Evolutionary conservation across 92 coral and sea anemone species (phyloP).

Genomic region (Anthopleura xanthogrammica): DNA sequence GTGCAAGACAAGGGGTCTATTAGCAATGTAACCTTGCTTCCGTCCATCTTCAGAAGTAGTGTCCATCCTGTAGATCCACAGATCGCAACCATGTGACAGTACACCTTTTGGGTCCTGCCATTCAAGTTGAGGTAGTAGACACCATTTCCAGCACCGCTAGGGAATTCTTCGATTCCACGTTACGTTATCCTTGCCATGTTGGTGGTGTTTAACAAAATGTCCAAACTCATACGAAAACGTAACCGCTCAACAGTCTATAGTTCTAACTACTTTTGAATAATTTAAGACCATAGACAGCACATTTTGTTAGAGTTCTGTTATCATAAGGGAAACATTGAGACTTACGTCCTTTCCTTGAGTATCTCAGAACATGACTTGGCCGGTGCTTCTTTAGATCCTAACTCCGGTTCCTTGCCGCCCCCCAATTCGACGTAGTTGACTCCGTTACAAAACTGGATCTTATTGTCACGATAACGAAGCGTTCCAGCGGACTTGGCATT

Average conservation of each 20-base stretch:
- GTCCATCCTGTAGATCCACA: constrained; percentile 42
- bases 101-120: constrained; percentile 5
- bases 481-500: constrained; percentile 37
- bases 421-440: constrained; percentile 25
- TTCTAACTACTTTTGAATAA: too few relatives aligned
- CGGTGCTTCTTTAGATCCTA: constrained; percentile 29
- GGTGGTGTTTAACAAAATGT: too few relatives aligned
- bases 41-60: constrained; percentile 39
- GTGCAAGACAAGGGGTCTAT: too few relatives aligned
- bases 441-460: constrained; percentile 53
- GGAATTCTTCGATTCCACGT: background rate
- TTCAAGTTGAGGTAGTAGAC: constrained; percentile 28
- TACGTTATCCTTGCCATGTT: too few relatives aligned
- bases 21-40: constrained; percentile 12
- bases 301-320: too few relatives aligned
- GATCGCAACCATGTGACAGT: constrained; percentile 34
- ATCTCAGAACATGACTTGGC: constrained; percentile 36
- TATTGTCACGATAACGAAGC: constrained; percentile 47
- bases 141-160: constrained; percentile 32
- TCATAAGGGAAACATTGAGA: background rate
- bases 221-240: too few relatives aligned
- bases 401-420: background rate
- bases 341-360: background rate
- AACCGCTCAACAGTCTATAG: too few relatives aligned
- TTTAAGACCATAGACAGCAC: too few relatives aligned